Conservation (phyloP, 2,888 invertebrate genomes). For the Vandiemenella viatica region DNA sequence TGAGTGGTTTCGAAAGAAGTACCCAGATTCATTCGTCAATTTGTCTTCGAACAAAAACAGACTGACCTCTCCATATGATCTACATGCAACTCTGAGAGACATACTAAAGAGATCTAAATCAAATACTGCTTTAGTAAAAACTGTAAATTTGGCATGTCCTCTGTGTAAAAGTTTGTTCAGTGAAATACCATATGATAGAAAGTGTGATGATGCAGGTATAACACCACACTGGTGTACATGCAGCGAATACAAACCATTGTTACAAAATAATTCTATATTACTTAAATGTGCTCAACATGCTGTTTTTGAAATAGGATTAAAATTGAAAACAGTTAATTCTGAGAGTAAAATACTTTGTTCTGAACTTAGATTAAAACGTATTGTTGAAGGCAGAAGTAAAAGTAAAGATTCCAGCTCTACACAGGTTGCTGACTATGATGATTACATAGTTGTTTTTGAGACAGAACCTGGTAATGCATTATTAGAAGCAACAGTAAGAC, state of each 20-base stretch:
- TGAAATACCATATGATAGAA: slow-evolving; percentile 40
- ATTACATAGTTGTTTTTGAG: slow-evolving; percentile 51
- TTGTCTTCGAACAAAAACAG: slow-evolving; percentile 45
- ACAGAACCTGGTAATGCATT: slow-evolving; percentile 50
- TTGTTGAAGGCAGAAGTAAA: slow-evolving; percentile 34
- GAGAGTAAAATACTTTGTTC: slow-evolving; percentile 31
- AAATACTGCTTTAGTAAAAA: neutral
- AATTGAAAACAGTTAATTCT: slow-evolving; percentile 21
- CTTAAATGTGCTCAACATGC: slow-evolving; percentile 36
- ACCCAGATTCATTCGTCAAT: slow-evolving; percentile 38
- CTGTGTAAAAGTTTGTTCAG: slow-evolving; percentile 49
- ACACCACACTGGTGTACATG: slow-evolving; percentile 66
- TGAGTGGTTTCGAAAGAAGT: slow-evolving; percentile 36
- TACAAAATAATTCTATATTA: slow-evolving; percentile 32
- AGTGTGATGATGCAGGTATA: slow-evolving; percentile 52
- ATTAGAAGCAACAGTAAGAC: slow-evolving; percentile 53
- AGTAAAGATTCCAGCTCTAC: too few relatives aligned
- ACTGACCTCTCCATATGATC: slow-evolving; percentile 58
- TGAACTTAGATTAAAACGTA: slow-evolving; percentile 34
- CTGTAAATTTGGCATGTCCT: slow-evolving; percentile 31
- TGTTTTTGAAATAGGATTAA: slow-evolving; percentile 27
- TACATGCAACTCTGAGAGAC: slow-evolving; percentile 54
- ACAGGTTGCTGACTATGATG: slow-evolving; percentile 25
- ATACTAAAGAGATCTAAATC: slow-evolving; percentile 31
- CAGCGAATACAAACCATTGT: slow-evolving; percentile 37